Base-by-base conservation (phyloP, 2,888 invertebrate species). In the Polia nebulosa region DNA sequence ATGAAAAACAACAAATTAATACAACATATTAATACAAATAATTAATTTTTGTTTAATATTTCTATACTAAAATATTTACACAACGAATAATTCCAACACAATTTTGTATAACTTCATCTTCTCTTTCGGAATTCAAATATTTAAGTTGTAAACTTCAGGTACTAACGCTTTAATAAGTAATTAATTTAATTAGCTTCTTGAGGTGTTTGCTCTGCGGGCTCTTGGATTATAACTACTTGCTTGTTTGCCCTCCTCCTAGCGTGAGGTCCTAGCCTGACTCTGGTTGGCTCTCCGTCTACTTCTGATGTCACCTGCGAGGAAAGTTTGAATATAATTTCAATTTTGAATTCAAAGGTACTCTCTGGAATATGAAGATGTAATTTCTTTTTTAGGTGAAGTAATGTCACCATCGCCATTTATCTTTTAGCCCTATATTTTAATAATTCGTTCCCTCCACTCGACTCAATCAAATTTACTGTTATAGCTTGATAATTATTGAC, bases 211-310 rank as follows among this genome's bases (percentile, higher is more conserved):
- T 84, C 75, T 39, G 72, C 45, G 3, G 69, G 60, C 63, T 90
- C 86, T 68, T 90, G 82, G 9, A 91, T 70, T 25, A 90, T 66
- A 0, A 90, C 75, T 0, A 89, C 87, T 59, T 88, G 87, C 75
- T 91, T 92, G 72, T 88, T 88, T 0, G 90, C 92, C 57, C 92
- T 84, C 59, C 92, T 89, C 52, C 92, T 88, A 1, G 91, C 93
- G 34, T 89, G 89, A 0, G 90, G 92, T 9, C 93, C 91, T 3
- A 88, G 80, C 32, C 90, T 86, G 3, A 89, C 79, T 53, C 81
- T 86, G 3, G 88, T 79, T 4, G 89, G 87, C 63, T 91, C 89
- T 11, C 78, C 87, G 2, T 78, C 57, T 9, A 80, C 87, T 22
- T 89, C 90, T 39, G 85, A 80, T 9, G 85, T 75, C 1, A 89